Percentiles rank a stretch among this genome's conserved stretches.
Evolutionary conservation across 2,797 vertebrate species (phyloP).

Genomic region (Anableps anableps): DNA sequence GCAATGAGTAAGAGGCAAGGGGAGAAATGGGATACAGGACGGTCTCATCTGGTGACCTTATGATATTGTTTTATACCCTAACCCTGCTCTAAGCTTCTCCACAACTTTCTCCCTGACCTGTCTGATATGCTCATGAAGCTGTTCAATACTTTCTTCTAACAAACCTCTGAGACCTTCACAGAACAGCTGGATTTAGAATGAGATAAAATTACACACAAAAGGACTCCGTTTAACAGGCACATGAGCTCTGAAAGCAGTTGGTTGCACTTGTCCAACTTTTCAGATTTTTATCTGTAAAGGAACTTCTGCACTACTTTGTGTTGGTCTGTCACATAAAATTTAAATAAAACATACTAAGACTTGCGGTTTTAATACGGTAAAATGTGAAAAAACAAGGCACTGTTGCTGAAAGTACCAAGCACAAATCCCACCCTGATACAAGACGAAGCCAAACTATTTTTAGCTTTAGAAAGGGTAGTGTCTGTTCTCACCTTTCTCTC

Average conservation of each 20-base stretch:
- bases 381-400: neutral
- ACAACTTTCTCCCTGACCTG: too few relatives aligned
- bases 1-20: too few relatives aligned
- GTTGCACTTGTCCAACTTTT: neutral
- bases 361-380: neutral
- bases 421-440: neutral
- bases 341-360: neutral
- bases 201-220: neutral
- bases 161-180: neutral
- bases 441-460: neutral
- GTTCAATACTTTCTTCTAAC: neutral
- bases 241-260: neutral
- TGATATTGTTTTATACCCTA: too few relatives aligned
- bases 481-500: conserved; percentile 90
- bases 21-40: neutral
- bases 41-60: too few relatives aligned
- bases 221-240: neutral
- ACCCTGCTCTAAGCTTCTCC: too few relatives aligned
- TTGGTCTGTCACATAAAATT: neutral
- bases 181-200: neutral
- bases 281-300: neutral
- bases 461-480: neutral
- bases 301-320: neutral
- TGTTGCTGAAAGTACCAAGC: neutral
- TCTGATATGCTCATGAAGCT: neutral